Percentiles rank a stretch among this genome's conserved stretches.
Evolutionary conservation across 2,113 vertebrate species (phyloP).

Genomic region (Tragelaphus scriptus): DNA sequence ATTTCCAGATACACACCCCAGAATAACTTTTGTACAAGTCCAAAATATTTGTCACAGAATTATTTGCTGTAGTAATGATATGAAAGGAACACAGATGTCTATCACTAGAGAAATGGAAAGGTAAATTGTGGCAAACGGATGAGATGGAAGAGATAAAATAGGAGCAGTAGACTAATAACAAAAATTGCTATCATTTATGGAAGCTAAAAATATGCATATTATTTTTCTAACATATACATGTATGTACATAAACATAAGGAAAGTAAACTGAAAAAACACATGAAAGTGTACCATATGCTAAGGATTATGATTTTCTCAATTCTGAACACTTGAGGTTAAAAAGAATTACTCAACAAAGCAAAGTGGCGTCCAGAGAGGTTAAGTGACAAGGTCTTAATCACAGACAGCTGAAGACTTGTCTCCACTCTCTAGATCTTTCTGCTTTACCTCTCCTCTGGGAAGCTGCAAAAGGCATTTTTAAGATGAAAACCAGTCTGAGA

Average conservation of each 20-base stretch:
- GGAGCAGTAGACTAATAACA: neutral
- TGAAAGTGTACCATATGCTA: neutral
- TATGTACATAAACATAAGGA: neutral
- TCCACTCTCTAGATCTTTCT: neutral
- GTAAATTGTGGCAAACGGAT: neutral
- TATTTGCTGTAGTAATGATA: neutral
- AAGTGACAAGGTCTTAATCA: neutral
- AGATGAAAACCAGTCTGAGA: neutral
- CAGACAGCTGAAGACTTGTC: neutral
- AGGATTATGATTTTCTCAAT: neutral
- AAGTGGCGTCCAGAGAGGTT: neutral
- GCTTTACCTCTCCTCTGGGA: neutral
- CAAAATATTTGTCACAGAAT: neutral
- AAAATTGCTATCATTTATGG: neutral
- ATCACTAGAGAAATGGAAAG: neutral
- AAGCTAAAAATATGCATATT: constrained; percentile 1
- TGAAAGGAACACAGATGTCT: neutral
- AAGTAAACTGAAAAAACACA: neutral
- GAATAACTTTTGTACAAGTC: neutral
- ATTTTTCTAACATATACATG: neutral
- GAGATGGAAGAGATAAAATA: neutral
- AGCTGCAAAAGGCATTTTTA: neutral
- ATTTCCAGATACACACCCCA: neutral
- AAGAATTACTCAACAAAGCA: neutral
- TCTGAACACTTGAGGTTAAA: neutral